Base-by-base conservation (phyloP, 2,113 vertebrate species). In the Antigone vipio region DNA sequence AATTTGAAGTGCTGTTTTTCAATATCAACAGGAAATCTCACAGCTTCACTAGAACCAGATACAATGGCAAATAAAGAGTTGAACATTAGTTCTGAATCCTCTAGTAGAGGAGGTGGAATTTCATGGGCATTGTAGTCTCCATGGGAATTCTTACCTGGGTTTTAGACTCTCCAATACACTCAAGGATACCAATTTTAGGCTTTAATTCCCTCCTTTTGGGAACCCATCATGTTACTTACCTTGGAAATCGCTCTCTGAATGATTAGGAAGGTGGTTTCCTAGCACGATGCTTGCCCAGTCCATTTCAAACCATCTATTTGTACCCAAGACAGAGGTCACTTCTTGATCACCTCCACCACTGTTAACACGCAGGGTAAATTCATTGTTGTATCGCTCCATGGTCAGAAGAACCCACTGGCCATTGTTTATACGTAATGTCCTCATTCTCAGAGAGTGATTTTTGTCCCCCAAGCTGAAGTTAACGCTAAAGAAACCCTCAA, bases 351-450 rank as follows among this genome's bases (percentile, higher is more conserved):
- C 99, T 9, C 98, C 98, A 26, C 99, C 99, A 75, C 96, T 96
- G 88, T 99, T 98, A 92, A 99, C 89, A 3, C 95, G 97, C 86
- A 99, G 97, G 20, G 98, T 98, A 88, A 99, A 99, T 47, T 98
- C 89, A 77, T 99, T 98, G 98, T 98, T 98, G 76, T 98, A 97
- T 67, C 98, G 98, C 92, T 98, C 94, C 93, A 99, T 97, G 94
- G 97, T 94, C 88, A 98, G 98, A 59, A 98, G 95, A 38, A 98
- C 93, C 99, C 99, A 99, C 85, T 99, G 98, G 26, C 99, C 99
- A 0, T 98, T 91, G 96, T 99, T 98, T 64, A 99, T 96, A 15
- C 95, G 97, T 42, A 98, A 97, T 10, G 97, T 96, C 2, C 81
- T 94, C 87, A 99, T 95, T 27, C 76, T 97, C 77, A 99, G 95